Conservation (phyloP, 1,140 invertebrate genomes). For the Atta cephalotes region DNA sequence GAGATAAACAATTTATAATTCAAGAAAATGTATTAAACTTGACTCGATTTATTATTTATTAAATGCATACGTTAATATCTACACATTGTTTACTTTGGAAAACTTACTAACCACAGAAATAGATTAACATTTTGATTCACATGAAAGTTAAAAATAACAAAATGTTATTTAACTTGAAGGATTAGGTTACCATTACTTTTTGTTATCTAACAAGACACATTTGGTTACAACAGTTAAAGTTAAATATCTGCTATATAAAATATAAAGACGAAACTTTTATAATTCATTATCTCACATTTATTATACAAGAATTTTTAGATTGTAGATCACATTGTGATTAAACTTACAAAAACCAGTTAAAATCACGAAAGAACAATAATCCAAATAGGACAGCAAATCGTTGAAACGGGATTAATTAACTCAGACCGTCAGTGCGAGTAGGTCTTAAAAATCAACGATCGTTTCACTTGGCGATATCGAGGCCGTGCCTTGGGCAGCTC, state of each 20-base stretch:
- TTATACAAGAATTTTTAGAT: background rate
- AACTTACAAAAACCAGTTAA: background rate
- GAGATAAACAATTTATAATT: too few species aligned
- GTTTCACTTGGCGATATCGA: slow-evolving; percentile 46
- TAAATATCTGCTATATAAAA: background rate
- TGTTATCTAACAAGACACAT: too few species aligned
- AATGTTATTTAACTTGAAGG: too few species aligned
- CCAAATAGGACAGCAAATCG: background rate
- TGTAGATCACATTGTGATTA: background rate
- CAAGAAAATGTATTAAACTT: too few species aligned
- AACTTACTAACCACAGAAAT: too few species aligned
- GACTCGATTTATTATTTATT: too few species aligned
- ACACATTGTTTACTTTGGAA: too few species aligned
- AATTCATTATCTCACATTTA: background rate
- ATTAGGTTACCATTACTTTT: too few species aligned
- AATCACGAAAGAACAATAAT: slow-evolving; percentile 8
- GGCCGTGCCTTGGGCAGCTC: slow-evolving; percentile 28
- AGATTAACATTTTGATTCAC: too few species aligned
- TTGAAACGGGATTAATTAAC: slow-evolving; percentile 49
- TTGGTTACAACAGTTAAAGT: background rate
- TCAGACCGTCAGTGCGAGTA: background rate
- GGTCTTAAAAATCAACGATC: slow-evolving; percentile 42
- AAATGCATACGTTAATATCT: too few species aligned
- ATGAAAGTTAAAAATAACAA: too few species aligned
- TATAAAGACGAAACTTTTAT: background rate